Base-by-base conservation (phyloP, 2,888 invertebrate species). In the Clusia tigrina region DNA sequence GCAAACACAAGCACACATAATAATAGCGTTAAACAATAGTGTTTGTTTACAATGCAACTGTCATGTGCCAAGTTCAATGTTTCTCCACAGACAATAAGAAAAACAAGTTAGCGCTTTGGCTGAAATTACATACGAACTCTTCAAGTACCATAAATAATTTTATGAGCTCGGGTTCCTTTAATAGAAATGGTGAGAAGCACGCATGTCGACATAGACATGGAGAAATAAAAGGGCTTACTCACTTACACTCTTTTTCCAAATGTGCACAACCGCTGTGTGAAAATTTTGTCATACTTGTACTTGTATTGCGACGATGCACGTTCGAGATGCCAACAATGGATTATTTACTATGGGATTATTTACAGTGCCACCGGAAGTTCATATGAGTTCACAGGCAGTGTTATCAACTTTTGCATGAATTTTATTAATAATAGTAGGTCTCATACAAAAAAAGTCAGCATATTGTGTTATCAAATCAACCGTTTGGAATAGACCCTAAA, bases 41-140 rank as follows among this genome's bases (percentile, higher is more conserved):
- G 63, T n/a, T n/a, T n/a, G n/a, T n/a, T n/a, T n/a, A 22, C 66
- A 62, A 93, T 79, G 63, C 91, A 91, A 57, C 95, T 86, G 38
- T 68, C 75, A 69, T 71, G 68, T 71, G 73, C 70, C 76, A 77
- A 77, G 77, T 77, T 77, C 78, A 77, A 74, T 76, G 67, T 62
- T 65, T 67, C n/a, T n/a, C 57, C 59, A 54, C 61, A 52, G 25
- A 48, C 61, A 59, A n/a, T 42, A 3, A 42, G 2, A 42, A 42
- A 42, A 10, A 42, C n/a, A 42, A n/a, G n/a, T 15, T n/a, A 42
- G n/a, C n/a, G n/a, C n/a, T n/a, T n/a, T n/a, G n/a, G n/a, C n/a
- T n/a, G n/a, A 42, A 42, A 42, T n/a, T n/a, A 15, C 42, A 42
- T 17, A 10, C 15, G 9, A 42, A 42, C n/a, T n/a, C 42, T 5